Evolutionary conservation across 2,888 invertebrate species (phyloP), one percentile per base, ranked within the genome.

Genomic region (Zootermopsis nevadensis): DNA sequence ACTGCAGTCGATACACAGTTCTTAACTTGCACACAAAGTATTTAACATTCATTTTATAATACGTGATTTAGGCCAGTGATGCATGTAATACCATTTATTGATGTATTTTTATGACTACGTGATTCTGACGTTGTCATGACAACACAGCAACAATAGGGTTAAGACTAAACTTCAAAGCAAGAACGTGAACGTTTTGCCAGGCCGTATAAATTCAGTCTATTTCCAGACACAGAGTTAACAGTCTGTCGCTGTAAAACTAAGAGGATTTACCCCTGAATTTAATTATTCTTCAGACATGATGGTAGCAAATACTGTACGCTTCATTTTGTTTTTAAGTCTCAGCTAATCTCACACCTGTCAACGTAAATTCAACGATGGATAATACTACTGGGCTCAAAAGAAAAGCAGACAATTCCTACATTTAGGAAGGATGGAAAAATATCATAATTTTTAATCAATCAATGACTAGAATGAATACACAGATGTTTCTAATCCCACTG

Each of bases 231-330:
- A 6, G 67, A 67, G 15, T 4, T 67, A 27, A 30, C 60, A 60
- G 24, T 6, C 7, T 60, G 30, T 30, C 30, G 35, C 33, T 33
- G 72, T 72, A 22, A 72, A 33, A 33, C 31, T 30, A 33, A 72
- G 33, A 31, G 33, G 72, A 31, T 33, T 33, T 33, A 22, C 27
- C 72, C 72, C 72, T 19, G 7, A 30, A 72, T 72, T 72, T 72
- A 72, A 33, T 72, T 72, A 72, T 72, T 72, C 72, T 72, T 72
- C 31, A 72, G 31, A 33, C 72, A 33, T 33, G 31, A 72, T 33
- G 72, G 35, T 33, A 35, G 33, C 72, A 72, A 2, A 7, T 19
- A 22, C 72, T 33, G 4, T 27, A 15, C 6, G n/a, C 67, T 67
- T 67, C 27, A 19, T 72, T 6, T 31, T 27, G 30, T 24, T 72